Evolutionary conservation across 2,888 invertebrate genomes (phyloP).

Genomic region (Drosophila kuntzei): DNA sequence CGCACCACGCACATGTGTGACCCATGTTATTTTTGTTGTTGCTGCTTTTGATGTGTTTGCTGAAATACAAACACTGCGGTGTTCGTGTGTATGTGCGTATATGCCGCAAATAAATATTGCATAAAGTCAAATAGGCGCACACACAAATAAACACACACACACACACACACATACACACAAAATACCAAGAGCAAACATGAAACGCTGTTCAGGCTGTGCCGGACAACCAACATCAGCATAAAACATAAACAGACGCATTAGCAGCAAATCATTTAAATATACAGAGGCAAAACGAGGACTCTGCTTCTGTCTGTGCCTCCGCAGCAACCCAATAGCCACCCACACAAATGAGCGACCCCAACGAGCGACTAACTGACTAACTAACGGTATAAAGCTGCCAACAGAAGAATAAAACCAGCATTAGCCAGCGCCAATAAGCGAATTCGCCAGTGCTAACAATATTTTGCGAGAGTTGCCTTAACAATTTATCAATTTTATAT

Average conservation of each 20-base stretch:
- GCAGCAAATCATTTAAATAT: conserved; percentile 80
- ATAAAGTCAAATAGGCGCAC: conserved; percentile 72
- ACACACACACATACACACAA: conserved; percentile 9
- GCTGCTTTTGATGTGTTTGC: conserved; percentile 47
- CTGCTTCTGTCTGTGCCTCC: background rate
- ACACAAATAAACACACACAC: conserved; percentile 44
- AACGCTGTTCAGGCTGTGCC: conserved; percentile 26
- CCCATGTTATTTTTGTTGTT: conserved; percentile 34
- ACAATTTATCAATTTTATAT: background rate
- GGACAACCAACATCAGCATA: conserved; percentile 72
- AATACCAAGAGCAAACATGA: conserved; percentile 48
- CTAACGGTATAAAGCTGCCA: conserved; percentile 55
- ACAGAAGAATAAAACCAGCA: conserved; percentile 3
- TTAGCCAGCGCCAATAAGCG: conserved; percentile 22
- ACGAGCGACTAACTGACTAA: conserved; percentile 63
- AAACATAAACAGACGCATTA: conserved; percentile 81
- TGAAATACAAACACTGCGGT: conserved; percentile 61
- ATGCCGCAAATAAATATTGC: conserved; percentile 77
- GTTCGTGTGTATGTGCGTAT: conserved; percentile 33
- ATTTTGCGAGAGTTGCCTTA: conserved; percentile 29
- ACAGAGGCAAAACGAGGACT: conserved; percentile 40
- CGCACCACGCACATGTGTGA: conserved; percentile 69
- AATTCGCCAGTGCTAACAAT: conserved; percentile 15
- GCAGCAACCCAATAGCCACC: conserved; percentile 26
- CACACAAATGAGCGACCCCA: conserved; percentile 44